phyloP scores from a whole-genome alignment of 2,113 vertebrate genomes.

The Oreochromis aureus region DNA sequence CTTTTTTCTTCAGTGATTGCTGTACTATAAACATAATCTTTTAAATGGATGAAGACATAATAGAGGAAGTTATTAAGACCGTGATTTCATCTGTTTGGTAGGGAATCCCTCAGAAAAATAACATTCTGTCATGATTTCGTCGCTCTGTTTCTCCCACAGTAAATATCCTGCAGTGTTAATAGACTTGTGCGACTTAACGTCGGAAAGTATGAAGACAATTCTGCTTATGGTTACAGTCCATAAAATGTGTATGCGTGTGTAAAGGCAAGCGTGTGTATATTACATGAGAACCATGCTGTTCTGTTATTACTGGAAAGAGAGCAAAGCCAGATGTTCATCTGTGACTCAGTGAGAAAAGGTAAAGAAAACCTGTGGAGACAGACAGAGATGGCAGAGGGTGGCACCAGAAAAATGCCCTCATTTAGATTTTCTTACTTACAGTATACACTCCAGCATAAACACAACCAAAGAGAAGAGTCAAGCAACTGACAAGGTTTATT shows the following conservation, averaged over 20 bases:
- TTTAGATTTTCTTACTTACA: neutral
- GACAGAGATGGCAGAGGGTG: neutral
- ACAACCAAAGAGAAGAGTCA: neutral
- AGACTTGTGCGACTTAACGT: constrained; percentile 3
- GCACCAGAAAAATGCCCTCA: neutral
- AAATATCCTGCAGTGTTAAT: constrained; percentile 28
- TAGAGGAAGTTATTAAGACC: neutral
- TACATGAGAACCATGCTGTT: neutral
- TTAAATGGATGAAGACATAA: neutral
- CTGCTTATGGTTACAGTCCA: constrained; percentile 20
- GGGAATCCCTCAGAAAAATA: neutral
- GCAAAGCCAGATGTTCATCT: constrained; percentile 45
- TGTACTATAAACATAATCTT: neutral
- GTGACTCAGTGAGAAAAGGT: neutral
- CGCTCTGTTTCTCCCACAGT: neutral
- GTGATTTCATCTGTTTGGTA: neutral
- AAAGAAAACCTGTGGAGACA: neutral
- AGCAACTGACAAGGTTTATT: neutral
- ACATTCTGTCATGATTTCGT: neutral
- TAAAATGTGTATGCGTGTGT: constrained; percentile 21
- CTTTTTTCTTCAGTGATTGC: neutral
- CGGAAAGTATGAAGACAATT: neutral
- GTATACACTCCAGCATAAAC: neutral
- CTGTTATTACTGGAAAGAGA: constrained; percentile 32
- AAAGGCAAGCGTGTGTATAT: neutral